These are phyloP conservation scores for Rhopilema esculentum DNA, from an alignment of 30 jellyfish, hydroid and myxozoan species.

Conservation along the genomic window DNA sequence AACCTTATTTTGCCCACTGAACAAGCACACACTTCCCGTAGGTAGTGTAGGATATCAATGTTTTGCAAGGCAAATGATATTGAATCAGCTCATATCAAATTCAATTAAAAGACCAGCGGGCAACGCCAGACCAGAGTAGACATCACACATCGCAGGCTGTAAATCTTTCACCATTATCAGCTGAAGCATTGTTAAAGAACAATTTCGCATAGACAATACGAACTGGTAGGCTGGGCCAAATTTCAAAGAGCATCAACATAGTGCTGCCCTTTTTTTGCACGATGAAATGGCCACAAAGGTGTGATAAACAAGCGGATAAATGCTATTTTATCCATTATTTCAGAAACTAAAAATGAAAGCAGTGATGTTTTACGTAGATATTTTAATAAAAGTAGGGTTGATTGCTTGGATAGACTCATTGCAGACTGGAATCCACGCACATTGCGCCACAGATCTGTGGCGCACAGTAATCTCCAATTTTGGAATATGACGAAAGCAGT, in stretches of 20 bases:
- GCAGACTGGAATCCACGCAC: no score
- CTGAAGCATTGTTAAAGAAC: conserved; percentile 20
- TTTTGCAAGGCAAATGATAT: conserved; percentile 15
- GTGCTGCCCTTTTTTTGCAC: conserved; percentile 44
- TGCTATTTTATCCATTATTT: no score
- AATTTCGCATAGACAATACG: conserved; percentile 15
- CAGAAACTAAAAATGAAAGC: no score
- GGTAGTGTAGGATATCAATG: conserved; percentile 26
- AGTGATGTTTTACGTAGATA: no score
- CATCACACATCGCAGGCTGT: conserved; percentile 32
- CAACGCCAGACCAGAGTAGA: not conserved
- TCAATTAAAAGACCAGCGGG: conserved; percentile 47
- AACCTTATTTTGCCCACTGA: not conserved
- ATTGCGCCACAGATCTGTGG: no score
- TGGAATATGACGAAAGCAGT: no score
- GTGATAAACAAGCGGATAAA: not conserved
- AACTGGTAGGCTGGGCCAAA: conserved; percentile 35
- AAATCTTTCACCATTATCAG: conserved; percentile 8
- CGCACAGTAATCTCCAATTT: no score
- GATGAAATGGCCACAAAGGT: not conserved
- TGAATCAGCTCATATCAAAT: conserved; percentile 19
- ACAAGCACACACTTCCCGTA: not conserved
- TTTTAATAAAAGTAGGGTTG: no score
- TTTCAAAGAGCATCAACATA: not conserved
- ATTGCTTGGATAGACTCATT: no score